Conservation (phyloP, 2,797 vertebrate species). For the Squalus acanthias region DNA sequence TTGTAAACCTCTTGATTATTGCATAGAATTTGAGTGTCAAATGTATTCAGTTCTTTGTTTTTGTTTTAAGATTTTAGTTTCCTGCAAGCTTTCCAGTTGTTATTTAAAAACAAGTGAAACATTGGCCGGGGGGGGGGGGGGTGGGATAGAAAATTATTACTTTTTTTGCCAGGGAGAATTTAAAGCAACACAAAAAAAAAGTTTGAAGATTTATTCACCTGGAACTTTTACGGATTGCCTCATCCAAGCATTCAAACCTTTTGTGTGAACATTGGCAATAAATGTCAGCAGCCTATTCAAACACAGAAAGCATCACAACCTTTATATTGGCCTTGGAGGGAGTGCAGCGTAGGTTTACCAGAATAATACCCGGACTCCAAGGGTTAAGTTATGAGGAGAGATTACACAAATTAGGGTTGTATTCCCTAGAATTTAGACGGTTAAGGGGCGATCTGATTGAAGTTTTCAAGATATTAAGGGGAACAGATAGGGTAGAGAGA, state of each 20-base stretch:
- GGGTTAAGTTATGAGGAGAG: no score
- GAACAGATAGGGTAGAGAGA: no score
- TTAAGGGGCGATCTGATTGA: no score
- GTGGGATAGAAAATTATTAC: no score
- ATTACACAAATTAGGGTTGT: no score
- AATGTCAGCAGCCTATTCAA: background rate
- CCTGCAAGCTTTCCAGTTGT: background rate
- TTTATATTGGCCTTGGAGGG: no score
- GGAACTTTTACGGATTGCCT: background rate
- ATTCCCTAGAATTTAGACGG: no score
- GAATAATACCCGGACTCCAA: no score
- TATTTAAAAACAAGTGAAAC: no score
- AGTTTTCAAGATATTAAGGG: no score
- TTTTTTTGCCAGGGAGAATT: background rate
- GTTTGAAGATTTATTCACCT: background rate
- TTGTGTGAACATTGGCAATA: background rate
- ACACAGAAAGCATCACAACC: background rate
- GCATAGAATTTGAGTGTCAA: background rate
- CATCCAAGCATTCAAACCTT: background rate
- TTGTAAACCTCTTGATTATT: background rate
- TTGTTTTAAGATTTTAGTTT: background rate
- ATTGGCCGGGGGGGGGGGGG: no score
- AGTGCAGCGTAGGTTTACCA: no score
- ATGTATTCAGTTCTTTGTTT: background rate
- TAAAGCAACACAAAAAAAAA: background rate